Conservation (phyloP, 2,888 invertebrate genomes). For the Sympetrum striolatum region DNA sequence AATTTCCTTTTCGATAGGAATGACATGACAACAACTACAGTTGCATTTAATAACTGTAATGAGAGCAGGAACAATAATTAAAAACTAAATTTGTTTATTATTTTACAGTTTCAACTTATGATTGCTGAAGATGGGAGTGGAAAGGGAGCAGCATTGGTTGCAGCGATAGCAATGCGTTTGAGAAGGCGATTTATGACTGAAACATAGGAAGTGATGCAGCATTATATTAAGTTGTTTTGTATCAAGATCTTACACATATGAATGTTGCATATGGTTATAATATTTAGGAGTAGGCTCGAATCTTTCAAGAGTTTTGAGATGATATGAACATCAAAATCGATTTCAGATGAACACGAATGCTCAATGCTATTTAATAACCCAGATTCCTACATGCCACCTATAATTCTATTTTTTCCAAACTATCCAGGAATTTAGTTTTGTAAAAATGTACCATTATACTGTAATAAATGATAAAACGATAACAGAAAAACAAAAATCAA, state of each 20-base stretch:
- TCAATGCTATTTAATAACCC: background rate
- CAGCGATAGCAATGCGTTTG: conserved; percentile 73
- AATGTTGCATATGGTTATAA: background rate
- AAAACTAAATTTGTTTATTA: conserved; percentile 37
- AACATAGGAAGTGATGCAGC: background rate
- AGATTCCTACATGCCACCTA: background rate
- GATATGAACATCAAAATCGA: background rate
- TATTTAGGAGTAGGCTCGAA: background rate
- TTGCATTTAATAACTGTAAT: background rate
- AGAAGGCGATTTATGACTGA: conserved; percentile 55
- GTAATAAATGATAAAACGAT: background rate
- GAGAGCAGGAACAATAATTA: background rate
- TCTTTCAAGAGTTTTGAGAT: background rate
- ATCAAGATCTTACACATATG: background rate
- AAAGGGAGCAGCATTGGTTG: conserved; percentile 79
- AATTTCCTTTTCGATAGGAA: too few species aligned
- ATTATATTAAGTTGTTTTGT: background rate
- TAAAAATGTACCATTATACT: background rate
- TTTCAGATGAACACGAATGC: background rate
- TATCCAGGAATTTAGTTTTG: background rate
- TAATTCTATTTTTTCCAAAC: background rate
- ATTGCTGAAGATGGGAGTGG: conserved; percentile 83
- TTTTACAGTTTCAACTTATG: conserved; percentile 69
- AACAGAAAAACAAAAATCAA: background rate
- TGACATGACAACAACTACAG: too few species aligned